Evolutionary conservation across 2,888 invertebrate genomes (phyloP).

Genomic region (Argyresthia goedartella): DNA sequence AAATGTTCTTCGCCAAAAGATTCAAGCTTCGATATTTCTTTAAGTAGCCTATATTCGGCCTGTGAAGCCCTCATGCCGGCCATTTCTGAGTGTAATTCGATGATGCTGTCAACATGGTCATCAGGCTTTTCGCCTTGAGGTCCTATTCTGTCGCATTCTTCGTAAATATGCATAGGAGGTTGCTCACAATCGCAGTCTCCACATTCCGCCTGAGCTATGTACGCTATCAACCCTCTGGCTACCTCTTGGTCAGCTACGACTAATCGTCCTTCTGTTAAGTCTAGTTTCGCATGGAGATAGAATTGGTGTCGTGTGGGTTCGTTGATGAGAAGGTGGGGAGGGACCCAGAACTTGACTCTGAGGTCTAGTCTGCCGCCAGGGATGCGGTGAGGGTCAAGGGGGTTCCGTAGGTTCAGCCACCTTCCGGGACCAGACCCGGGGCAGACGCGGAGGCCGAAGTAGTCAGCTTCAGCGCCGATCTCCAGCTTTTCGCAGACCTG

Average conservation of each 20-base stretch:
- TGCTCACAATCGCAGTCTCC: constrained; percentile 77
- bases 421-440: constrained; percentile 77
- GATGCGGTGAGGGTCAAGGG: constrained; percentile 80
- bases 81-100: constrained; percentile 74
- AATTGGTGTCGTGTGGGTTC: constrained; percentile 89
- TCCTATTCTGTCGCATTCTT: constrained; percentile 74
- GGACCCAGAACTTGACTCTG: constrained; percentile 92
- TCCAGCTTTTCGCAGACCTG: constrained; percentile 88
- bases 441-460: constrained; percentile 83
- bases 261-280: constrained; percentile 80
- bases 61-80: constrained; percentile 78
- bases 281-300: constrained; percentile 85
- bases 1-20: constrained; percentile 90
- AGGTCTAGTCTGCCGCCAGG: constrained; percentile 77
- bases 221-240: constrained; percentile 79
- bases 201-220: constrained; percentile 81
- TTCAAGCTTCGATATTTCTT: constrained; percentile 83
- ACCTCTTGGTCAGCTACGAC: constrained; percentile 78
- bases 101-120: constrained; percentile 74
- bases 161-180: constrained; percentile 73
- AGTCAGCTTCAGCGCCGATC: constrained; percentile 88
- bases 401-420: constrained; percentile 90
- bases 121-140: constrained; percentile 73
- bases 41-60: constrained; percentile 86
- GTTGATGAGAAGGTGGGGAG: constrained; percentile 87